Conservation (phyloP, 2,113 vertebrate genomes). For the Eudyptes chrysolophus region DNA sequence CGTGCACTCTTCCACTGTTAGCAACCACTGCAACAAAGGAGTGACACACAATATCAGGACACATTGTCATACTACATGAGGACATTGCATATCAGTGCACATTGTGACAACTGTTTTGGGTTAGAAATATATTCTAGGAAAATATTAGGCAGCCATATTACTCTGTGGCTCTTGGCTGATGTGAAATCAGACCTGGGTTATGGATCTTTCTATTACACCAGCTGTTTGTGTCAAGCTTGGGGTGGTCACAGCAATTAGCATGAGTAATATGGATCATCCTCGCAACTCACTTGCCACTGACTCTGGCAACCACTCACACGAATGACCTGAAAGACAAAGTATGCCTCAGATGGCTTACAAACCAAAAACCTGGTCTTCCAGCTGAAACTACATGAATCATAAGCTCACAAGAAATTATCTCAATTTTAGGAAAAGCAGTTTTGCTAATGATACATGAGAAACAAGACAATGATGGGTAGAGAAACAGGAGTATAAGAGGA, state of each 20-base stretch:
- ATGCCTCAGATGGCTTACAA: not conserved
- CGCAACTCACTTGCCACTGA: not conserved
- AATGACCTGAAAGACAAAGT: not conserved
- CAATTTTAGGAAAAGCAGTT: not conserved
- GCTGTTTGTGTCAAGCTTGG: slow-evolving; percentile 8
- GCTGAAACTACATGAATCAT: not conserved
- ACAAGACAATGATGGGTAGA: not conserved
- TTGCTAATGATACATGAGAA: not conserved
- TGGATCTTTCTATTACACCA: not conserved
- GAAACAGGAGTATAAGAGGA: not conserved
- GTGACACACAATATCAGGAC: not conserved
- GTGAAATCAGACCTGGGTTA: not conserved
- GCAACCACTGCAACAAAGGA: not conserved
- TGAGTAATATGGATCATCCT: not conserved
- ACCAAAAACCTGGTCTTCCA: not conserved
- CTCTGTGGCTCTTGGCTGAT: not conserved
- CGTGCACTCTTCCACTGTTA: not conserved
- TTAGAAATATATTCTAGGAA: not conserved
- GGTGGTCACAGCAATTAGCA: not conserved
- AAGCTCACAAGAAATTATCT: not conserved
- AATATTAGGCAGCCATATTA: not conserved
- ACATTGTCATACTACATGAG: not conserved
- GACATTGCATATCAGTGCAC: not conserved
- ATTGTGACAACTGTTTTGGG: not conserved
- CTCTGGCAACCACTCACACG: not conserved